Evolutionary conservation across 2,888 invertebrate genomes (phyloP).

Genomic region (Cataglyphis albicans): DNA sequence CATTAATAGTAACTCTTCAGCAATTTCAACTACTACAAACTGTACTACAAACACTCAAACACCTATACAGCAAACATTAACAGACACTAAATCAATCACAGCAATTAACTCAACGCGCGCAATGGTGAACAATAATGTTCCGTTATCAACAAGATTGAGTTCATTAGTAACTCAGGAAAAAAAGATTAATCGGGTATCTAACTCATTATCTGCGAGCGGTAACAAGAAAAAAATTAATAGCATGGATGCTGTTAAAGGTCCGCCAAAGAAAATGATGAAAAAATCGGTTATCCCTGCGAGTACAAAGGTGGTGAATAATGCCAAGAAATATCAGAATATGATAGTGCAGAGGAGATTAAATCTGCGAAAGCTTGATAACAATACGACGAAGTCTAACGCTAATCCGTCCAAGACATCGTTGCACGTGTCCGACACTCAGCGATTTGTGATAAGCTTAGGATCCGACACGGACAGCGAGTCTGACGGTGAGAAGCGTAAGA

Average conservation of each 20-base stretch:
- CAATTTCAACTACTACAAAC: neutral
- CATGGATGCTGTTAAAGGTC: slow-evolving; percentile 52
- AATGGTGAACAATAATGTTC: neutral
- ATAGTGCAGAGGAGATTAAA: slow-evolving; percentile 77
- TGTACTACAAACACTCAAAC: slow-evolving; percentile 8
- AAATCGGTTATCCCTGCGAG: slow-evolving; percentile 75
- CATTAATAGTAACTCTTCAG: neutral
- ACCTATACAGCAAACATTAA: neutral
- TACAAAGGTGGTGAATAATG: slow-evolving; percentile 81
- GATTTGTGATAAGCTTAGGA: slow-evolving; percentile 81
- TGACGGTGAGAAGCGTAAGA: slow-evolving; percentile 70
- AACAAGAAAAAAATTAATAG: neutral
- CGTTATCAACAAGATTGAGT: neutral
- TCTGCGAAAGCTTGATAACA: slow-evolving; percentile 74
- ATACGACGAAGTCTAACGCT: slow-evolving; percentile 69
- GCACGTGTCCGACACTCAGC: slow-evolving; percentile 68
- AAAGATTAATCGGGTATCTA: neutral
- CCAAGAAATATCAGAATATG: slow-evolving; percentile 80
- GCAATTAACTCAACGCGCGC: neutral
- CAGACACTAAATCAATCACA: neutral
- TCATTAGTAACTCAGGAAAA: neutral
- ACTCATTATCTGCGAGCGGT: neutral
- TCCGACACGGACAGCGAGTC: slow-evolving; percentile 83
- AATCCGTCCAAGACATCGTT: slow-evolving; percentile 71
- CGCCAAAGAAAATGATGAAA: slow-evolving; percentile 76